Base-by-base conservation (phyloP, 1,140 invertebrate genomes). In the Bombus sibiricus region DNA sequence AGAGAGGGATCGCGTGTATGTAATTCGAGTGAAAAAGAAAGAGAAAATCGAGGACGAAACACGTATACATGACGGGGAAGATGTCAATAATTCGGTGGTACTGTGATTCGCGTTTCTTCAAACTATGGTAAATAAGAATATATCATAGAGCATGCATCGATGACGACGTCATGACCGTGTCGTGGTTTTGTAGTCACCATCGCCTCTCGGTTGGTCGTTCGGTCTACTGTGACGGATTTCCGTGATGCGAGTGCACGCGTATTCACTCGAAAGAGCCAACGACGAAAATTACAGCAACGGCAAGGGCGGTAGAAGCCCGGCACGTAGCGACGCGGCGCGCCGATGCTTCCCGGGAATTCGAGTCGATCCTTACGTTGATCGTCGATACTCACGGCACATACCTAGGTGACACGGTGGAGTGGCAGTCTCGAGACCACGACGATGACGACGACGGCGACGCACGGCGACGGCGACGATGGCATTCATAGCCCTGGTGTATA, bases 1-100 rank as follows among this genome's bases (percentile, higher is more conserved):
- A 62, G 47, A 69, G 77, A 71, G 76, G 43, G 53, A 62, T 28
- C 39, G 47, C 59, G 75, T 32, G 75, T 41, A 71, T 47, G 69
- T 66, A 34, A 41, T 59, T 25, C 32, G 41, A 81, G 41, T 32
- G 71, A 68, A 22, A 73, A 66, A 78, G 83, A 81, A 68, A 47
- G 53, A 81, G 39, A 86, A n/a, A 73, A 62, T 57, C 37, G 47
- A 59, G 59, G 34, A n/a, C 59, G 59, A 86, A 57, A 76, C 83
- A 85, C 85, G 77, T 84, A 81, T 62, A 53, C 73, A 34, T 66
- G 57, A 83, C 66, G 59, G 68, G 87, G 83, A 89, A 92, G 89
- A 94, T 94, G 93, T 93, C 93, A 93, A 93, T 94, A 93, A 91
- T 92, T 91, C 82, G 86, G 79, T 89, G 82, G 39, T 68, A 68